Evolutionary conservation across 2,113 vertebrate genomes (phyloP).

Genomic region (Pelobates fuscus): DNA sequence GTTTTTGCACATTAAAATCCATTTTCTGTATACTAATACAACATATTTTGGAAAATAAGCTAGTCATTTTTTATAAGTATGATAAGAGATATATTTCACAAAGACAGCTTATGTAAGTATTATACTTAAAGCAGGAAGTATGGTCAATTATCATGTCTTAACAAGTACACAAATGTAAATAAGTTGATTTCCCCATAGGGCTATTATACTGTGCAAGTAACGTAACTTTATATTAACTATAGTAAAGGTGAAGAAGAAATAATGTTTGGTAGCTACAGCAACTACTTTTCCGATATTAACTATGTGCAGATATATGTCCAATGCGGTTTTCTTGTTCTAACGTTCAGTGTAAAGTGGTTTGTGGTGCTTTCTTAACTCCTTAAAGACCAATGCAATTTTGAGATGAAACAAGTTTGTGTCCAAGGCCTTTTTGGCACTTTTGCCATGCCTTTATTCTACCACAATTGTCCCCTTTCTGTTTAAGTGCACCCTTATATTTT

Average conservation of each 20-base stretch:
- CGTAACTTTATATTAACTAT: not conserved
- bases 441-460: too few relatives aligned
- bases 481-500: too few relatives aligned
- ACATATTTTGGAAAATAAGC: too few relatives aligned
- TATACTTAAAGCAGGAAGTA: not conserved
- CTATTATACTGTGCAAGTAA: not conserved
- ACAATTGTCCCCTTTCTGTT: too few relatives aligned
- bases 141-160: not conserved
- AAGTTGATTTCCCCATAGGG: not conserved
- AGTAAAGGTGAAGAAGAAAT: not conserved
- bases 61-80: too few relatives aligned
- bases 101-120: constrained; percentile 18
- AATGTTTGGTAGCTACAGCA: not conserved
- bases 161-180: not conserved
- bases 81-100: too few relatives aligned
- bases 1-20: not conserved
- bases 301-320: not conserved
- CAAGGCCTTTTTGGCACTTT: too few relatives aligned
- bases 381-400: too few relatives aligned
- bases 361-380: too few relatives aligned
- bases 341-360: too few relatives aligned
- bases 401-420: too few relatives aligned
- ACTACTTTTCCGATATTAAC: not conserved
- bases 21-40: too few relatives aligned
- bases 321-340: not conserved